phyloP scores from a whole-genome alignment of 2,797 vertebrate genomes.

The Siniperca undulata region DNA sequence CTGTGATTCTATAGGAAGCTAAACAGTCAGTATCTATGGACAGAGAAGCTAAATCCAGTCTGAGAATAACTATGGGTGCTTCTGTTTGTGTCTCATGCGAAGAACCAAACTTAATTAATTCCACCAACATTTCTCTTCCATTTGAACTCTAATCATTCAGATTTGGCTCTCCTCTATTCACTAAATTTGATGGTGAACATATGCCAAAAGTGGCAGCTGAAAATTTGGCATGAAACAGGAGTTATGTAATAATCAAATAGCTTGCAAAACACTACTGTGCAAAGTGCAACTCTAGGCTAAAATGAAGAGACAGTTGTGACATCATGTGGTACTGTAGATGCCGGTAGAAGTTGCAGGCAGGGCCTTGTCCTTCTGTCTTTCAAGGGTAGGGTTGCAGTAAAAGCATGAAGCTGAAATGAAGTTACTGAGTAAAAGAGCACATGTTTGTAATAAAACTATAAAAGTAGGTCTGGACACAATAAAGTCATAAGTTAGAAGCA shows the following conservation, averaged over 20 bases:
- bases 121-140: too few species aligned
- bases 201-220: neutral
- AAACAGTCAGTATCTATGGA: too few species aligned
- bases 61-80: too few species aligned
- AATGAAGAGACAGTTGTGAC: neutral
- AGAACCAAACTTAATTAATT: neutral
- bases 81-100: neutral
- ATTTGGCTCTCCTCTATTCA: neutral
- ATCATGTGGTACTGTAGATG: too few species aligned
- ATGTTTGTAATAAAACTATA: neutral
- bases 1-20: neutral
- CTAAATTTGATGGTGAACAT: neutral
- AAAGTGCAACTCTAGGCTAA: constrained; percentile 26
- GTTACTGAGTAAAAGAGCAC: neutral
- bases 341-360: neutral
- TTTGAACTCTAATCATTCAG: neutral
- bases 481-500: too few species aligned
- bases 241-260: constrained; percentile 30
- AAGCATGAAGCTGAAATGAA: neutral
- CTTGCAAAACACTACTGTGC: constrained; percentile 12
- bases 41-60: neutral
- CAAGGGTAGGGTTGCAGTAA: neutral
- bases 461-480: too few species aligned
- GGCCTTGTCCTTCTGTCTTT: neutral
- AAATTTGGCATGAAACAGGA: neutral